A percentile compares a stretch with the other conserved stretches of the same genome.
These are phyloP conservation scores for Pyrrhosoma nymphula DNA, from an alignment of 2,888 invertebrate genomes.

Conservation along the genomic window DNA sequence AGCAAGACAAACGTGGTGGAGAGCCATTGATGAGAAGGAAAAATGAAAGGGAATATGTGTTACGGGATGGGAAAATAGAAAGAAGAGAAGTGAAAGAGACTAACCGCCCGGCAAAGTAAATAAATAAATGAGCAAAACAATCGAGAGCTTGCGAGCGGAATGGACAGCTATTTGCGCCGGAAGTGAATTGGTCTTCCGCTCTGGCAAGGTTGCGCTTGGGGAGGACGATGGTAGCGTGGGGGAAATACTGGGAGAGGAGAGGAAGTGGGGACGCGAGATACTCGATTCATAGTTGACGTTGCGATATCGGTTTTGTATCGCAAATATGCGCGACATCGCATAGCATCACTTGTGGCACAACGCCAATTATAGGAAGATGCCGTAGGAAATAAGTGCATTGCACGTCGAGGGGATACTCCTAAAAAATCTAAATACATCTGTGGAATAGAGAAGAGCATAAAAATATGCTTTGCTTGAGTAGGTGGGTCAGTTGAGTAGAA, in stretches of 20 bases:
- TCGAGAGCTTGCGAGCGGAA: neutral
- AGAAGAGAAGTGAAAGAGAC: neutral
- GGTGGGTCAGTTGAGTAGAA: too few relatives aligned
- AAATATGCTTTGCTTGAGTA: too few relatives aligned
- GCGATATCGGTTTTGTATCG: neutral
- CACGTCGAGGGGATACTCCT: too few relatives aligned
- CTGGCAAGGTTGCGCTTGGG: neutral
- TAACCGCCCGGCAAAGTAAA: neutral
- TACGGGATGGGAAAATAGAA: neutral
- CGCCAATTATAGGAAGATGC: too few relatives aligned
- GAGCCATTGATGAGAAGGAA: neutral
- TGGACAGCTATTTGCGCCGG: slow-evolving; percentile 23
- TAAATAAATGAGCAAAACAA: slow-evolving; percentile 26
- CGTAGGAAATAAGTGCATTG: too few relatives aligned
- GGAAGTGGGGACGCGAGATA: neutral
- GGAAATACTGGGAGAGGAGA: neutral
- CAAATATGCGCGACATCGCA: too few relatives aligned
- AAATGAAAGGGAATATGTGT: neutral
- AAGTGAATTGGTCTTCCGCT: slow-evolving; percentile 13
- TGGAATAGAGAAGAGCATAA: too few relatives aligned
- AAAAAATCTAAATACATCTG: too few relatives aligned
- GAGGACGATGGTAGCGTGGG: too few relatives aligned
- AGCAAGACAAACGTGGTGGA: neutral
- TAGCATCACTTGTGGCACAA: too few relatives aligned
- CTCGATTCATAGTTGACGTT: neutral